These are phyloP conservation scores for Coregonus ussuriensis DNA, from an alignment of 2,797 vertebrate species.

Conservation along the genomic window DNA sequence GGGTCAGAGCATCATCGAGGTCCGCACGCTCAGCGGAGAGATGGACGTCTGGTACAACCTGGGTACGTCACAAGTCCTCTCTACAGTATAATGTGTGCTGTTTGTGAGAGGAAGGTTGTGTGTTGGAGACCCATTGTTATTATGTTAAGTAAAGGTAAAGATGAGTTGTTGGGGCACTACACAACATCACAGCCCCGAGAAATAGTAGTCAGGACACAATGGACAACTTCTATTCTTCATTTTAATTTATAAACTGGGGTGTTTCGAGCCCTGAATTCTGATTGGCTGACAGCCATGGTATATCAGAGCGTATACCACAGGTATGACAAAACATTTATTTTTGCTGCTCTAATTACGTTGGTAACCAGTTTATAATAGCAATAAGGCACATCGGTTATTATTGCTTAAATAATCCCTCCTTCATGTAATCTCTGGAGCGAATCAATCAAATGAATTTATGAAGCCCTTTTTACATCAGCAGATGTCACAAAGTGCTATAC, in stretches of 20 bases:
- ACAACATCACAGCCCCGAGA: neutral
- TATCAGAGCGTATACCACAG: no score
- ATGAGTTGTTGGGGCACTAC: neutral
- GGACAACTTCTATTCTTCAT: neutral
- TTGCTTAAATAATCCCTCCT: no score
- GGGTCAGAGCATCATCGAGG: conserved; percentile 98
- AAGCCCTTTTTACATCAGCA: no score
- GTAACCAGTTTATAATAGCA: no score
- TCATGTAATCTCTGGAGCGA: neutral
- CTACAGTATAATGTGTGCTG: neutral
- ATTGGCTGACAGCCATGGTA: no score
- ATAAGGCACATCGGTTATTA: no score
- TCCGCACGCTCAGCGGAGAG: conserved; percentile 94
- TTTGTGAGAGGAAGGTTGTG: no score
- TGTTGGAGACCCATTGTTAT: neutral
- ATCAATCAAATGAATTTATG: neutral
- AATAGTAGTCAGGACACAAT: neutral
- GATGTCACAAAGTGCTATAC: no score
- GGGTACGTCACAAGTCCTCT: conserved; percentile 79
- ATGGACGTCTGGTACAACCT: conserved; percentile 99
- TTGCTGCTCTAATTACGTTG: no score
- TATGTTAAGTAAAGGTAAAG: neutral
- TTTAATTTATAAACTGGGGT: no score
- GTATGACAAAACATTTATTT: no score
- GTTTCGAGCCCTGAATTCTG: no score